phyloP scores from a whole-genome alignment of 2,888 invertebrate genomes.

The Dysmachus trigonus region DNA sequence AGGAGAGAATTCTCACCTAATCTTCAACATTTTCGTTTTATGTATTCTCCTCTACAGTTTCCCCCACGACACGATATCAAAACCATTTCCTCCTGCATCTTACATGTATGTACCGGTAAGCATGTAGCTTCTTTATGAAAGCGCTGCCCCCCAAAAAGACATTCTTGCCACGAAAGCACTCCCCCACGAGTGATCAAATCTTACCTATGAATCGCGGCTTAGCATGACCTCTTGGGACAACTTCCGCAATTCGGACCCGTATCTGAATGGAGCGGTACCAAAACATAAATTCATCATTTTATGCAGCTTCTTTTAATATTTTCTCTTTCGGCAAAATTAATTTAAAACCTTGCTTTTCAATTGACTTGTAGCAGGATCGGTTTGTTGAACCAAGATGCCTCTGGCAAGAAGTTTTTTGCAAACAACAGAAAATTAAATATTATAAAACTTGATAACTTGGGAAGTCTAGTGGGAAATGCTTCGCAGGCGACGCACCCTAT shows the following conservation, averaged over 20 bases:
- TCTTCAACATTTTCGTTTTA: not conserved
- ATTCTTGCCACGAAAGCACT: conserved; percentile 41
- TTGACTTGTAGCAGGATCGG: not conserved
- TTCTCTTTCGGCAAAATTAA: not conserved
- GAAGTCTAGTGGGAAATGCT: no score
- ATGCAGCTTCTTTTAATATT: not conserved
- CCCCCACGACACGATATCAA: not conserved
- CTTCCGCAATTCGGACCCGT: conserved; percentile 25
- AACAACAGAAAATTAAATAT: no score
- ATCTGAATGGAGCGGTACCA: not conserved
- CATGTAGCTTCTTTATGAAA: not conserved
- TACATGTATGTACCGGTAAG: not conserved
- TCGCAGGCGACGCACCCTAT: no score
- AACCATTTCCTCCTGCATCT: not conserved
- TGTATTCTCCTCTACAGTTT: conserved; percentile 5
- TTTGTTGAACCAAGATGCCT: not conserved
- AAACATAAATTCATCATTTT: not conserved
- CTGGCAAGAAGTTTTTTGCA: not conserved
- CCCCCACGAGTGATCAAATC: conserved; percentile 35
- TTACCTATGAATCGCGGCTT: conserved; percentile 18
- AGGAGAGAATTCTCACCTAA: conserved; percentile 30
- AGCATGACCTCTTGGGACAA: conserved; percentile 35
- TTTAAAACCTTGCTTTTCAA: not conserved
- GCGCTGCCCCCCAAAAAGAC: conserved; percentile 26
- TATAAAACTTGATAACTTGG: no score